Percentiles rank a stretch among this genome's conserved stretches.
phyloP scores from a whole-genome alignment of 2,113 vertebrate species.

The Naja naja region DNA sequence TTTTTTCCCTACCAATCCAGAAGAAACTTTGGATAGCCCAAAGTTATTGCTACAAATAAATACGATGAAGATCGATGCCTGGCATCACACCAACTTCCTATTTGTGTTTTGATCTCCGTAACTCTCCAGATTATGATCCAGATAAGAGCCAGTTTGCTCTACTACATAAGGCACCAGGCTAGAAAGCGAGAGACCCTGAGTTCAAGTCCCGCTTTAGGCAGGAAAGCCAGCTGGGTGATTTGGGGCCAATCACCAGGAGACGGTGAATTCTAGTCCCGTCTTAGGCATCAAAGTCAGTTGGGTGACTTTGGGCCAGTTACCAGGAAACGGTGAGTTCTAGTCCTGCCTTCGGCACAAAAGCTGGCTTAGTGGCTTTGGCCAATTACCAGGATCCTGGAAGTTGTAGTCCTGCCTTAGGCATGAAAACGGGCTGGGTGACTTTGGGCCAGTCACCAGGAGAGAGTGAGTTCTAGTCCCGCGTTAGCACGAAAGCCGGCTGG shows the following conservation, averaged over 20 bases:
- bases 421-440: neutral
- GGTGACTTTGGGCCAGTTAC: neutral
- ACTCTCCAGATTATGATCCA: neutral
- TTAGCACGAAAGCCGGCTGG: neutral
- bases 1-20: neutral
- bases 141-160: neutral
- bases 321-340: neutral
- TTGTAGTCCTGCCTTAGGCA: neutral
- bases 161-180: neutral
- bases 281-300: accelerated
- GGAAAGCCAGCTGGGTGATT: too few relatives aligned
- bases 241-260: too few relatives aligned
- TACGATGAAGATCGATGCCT: neutral
- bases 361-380: neutral
- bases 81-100: neutral
- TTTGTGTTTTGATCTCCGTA: neutral
- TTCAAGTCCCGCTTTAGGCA: too few relatives aligned
- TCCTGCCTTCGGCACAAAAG: neutral
- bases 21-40: neutral
- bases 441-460: neutral
- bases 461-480: accelerated
- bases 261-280: too few relatives aligned
- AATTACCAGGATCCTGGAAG: accelerated
- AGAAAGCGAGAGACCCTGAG: neutral
- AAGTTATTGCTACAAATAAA: neutral